Conservation (phyloP, 2,113 vertebrate genomes). For the Puntigrus tetrazona region DNA sequence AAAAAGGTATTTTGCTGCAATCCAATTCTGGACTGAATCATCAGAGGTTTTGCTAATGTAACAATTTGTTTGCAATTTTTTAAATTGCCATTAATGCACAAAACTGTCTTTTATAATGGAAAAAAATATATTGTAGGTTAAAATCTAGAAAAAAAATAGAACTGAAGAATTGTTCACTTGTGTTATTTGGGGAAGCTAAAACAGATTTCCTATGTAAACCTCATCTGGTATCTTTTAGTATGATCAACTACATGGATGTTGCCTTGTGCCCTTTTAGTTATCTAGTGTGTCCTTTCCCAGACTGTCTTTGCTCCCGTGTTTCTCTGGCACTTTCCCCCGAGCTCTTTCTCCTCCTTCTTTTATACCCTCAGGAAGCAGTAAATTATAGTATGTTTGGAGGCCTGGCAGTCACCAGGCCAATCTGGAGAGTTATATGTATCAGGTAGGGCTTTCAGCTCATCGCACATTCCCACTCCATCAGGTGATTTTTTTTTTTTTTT, state of each 20-base stretch:
- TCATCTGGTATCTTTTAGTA: not conserved
- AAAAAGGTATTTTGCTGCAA: not conserved
- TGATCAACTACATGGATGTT: too few relatives aligned
- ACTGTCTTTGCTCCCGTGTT: slow-evolving; percentile 52
- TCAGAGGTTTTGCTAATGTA: too few relatives aligned
- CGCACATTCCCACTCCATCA: slow-evolving; percentile 56
- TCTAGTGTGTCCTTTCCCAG: slow-evolving; percentile 1
- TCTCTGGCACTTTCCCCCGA: slow-evolving; percentile 54
- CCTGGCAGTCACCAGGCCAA: slow-evolving; percentile 55
- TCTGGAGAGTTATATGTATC: slow-evolving; percentile 54
- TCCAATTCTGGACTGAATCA: too few relatives aligned
- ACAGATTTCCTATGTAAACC: not conserved
- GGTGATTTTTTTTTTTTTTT: slow-evolving; percentile 44
- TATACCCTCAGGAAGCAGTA: slow-evolving; percentile 59
- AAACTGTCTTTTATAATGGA: too few relatives aligned
- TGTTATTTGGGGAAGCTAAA: not conserved
- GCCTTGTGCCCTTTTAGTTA: too few relatives aligned
- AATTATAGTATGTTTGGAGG: slow-evolving; percentile 61
- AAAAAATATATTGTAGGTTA: too few relatives aligned
- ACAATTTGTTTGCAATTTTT: too few relatives aligned
- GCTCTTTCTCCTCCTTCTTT: slow-evolving; percentile 53
- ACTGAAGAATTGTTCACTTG: too few relatives aligned
- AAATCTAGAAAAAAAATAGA: too few relatives aligned
- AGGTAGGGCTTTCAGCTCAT: slow-evolving; percentile 46
- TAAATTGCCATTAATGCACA: too few relatives aligned